A percentile compares a stretch with the other conserved stretches of the same genome.
phyloP scores from a whole-genome alignment of 2,113 vertebrate species.

The Cavia porcellus region DNA sequence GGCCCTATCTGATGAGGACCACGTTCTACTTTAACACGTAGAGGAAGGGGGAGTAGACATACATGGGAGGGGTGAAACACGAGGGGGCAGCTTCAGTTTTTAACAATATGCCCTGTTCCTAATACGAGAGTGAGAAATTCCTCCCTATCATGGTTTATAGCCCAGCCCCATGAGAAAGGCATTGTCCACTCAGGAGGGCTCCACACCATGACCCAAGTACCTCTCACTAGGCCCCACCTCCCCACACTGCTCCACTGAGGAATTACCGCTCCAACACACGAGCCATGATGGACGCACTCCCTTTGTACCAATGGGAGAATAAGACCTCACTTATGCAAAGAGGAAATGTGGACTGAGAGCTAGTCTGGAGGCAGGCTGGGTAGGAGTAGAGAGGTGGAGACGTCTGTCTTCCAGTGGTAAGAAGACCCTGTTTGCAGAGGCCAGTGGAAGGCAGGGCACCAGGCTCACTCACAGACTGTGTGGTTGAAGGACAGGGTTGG shows the following conservation, averaged over 20 bases:
- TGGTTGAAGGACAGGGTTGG: neutral
- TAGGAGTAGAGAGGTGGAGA: neutral
- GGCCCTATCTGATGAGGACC: neutral
- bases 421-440: neutral
- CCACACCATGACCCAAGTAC: neutral
- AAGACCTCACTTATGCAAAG: neutral
- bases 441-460: neutral
- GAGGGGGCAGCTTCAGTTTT: neutral
- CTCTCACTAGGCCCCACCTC: too few relatives aligned
- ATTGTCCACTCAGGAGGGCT: neutral
- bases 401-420: fast-evolving
- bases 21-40: neutral
- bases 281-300: too few relatives aligned
- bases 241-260: neutral
- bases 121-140: neutral
- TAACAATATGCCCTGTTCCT: neutral
- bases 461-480: neutral
- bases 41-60: neutral
- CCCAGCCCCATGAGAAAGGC: neutral
- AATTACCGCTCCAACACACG: neutral
- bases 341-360: neutral
- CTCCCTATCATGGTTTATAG: neutral
- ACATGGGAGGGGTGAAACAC: neutral
- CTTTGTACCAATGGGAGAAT: neutral
- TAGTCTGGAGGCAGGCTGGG: neutral